Percentiles rank a stretch among this genome's conserved stretches.
These are phyloP conservation scores for Apotomis turbidana DNA, from an alignment of 2,888 invertebrate genomes.

Conservation along the genomic window DNA sequence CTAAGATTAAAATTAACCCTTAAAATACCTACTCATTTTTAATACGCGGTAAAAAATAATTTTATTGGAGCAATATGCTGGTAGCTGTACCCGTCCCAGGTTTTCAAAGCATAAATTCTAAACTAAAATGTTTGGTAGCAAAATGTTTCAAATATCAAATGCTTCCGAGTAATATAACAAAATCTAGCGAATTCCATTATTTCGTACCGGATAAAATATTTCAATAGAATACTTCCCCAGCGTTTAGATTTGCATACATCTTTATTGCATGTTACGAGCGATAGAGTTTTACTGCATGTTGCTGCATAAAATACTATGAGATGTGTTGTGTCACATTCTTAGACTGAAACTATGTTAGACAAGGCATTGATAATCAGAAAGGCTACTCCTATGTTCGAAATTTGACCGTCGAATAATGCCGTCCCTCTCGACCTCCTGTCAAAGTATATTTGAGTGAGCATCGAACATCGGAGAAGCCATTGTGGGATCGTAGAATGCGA, in stretches of 20 bases:
- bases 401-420: too few relatives aligned
- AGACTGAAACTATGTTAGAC: slow-evolving; percentile 18
- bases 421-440: too few relatives aligned
- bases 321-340: slow-evolving; percentile 20
- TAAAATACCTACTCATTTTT: too few relatives aligned
- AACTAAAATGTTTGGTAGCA: background rate
- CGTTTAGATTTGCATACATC: slow-evolving; percentile 38
- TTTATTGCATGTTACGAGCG: slow-evolving; percentile 31
- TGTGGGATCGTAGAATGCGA: too few relatives aligned
- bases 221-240: slow-evolving; percentile 37
- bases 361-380: background rate
- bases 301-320: slow-evolving; percentile 36
- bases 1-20: too few relatives aligned
- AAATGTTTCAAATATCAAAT: slow-evolving; percentile 12
- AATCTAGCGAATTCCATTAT: slow-evolving; percentile 31
- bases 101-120: too few relatives aligned
- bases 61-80: too few relatives aligned
- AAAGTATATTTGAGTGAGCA: too few relatives aligned
- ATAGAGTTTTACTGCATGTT: slow-evolving; percentile 39
- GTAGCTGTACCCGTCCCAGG: too few relatives aligned
- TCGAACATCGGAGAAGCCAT: too few relatives aligned
- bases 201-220: slow-evolving; percentile 36
- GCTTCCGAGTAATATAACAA: slow-evolving; percentile 23
- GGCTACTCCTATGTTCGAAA: too few relatives aligned
- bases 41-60: too few relatives aligned